Evolutionary conservation across 2,113 vertebrate species (phyloP).

Genomic region (Pteropus alecto): DNA sequence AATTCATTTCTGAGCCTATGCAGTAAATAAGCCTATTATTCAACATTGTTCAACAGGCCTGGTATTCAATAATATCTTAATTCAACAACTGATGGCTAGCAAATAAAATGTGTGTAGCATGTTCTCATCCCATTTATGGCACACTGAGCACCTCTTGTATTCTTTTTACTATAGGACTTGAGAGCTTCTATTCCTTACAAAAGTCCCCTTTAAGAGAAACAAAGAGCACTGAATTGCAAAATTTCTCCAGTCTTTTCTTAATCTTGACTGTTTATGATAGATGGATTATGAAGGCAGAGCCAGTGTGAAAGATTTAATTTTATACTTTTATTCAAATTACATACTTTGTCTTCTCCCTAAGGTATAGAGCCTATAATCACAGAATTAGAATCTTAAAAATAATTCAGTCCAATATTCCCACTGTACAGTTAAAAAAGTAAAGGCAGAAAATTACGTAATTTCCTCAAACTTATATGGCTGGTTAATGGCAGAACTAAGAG

Average conservation of each 20-base stretch:
- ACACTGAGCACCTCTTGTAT: background rate
- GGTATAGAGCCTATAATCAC: background rate
- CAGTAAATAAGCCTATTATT: background rate
- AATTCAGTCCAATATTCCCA: background rate
- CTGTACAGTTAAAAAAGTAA: background rate
- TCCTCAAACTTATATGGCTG: background rate
- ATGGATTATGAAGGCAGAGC: background rate
- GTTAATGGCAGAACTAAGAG: background rate
- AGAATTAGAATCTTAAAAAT: constrained; percentile 22
- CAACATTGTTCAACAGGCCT: background rate
- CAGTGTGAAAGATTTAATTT: background rate
- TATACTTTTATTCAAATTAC: constrained; percentile 13
- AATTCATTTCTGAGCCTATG: background rate
- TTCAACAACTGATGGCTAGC: background rate
- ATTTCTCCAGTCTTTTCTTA: background rate
- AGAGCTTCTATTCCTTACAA: background rate
- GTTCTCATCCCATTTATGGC: background rate
- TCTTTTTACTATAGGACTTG: background rate
- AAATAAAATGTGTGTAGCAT: background rate
- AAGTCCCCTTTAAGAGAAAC: background rate
- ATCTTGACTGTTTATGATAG: background rate
- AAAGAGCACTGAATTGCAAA: background rate
- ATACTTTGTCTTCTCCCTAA: background rate
- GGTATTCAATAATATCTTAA: background rate
- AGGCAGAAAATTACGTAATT: background rate